Evolutionary conservation across 2,888 invertebrate genomes (phyloP).

Genomic region (Chrysina gloriosa): DNA sequence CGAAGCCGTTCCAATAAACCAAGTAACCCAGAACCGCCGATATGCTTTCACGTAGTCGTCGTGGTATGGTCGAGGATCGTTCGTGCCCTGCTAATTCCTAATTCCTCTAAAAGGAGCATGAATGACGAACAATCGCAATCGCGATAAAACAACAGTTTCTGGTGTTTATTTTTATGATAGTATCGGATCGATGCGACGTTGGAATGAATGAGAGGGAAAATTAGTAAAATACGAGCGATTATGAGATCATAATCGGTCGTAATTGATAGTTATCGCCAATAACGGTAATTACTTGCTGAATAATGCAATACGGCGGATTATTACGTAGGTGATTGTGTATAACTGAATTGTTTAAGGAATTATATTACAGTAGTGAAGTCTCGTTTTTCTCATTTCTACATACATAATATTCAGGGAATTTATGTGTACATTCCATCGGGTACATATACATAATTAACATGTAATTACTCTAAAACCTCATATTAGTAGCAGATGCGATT

Average conservation of each 20-base stretch:
- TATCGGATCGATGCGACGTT: background rate
- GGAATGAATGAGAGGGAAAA: background rate
- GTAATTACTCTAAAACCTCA: no score
- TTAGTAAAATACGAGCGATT: background rate
- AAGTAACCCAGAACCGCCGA: constrained; percentile 18
- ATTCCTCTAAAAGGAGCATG: background rate
- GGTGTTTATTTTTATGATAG: background rate
- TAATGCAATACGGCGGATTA: background rate
- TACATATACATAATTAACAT: no score
- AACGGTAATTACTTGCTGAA: background rate
- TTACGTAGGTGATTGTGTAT: background rate
- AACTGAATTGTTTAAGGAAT: background rate
- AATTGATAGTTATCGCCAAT: background rate
- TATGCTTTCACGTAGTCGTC: constrained; percentile 20
- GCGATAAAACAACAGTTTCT: no score
- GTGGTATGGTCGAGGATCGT: background rate
- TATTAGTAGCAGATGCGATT: no score
- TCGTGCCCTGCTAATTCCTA: background rate
- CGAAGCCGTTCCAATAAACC: constrained; percentile 16
- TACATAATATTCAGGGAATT: no score
- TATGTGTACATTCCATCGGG: no score
- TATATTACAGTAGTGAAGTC: background rate
- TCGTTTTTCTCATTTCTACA: background rate
- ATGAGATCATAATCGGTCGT: background rate
- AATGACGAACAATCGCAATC: constrained; percentile 1